A percentile compares a stretch with the other conserved stretches of the same genome.
phyloP scores from a whole-genome alignment of 2,888 invertebrate species.

The Tachina lurida region DNA sequence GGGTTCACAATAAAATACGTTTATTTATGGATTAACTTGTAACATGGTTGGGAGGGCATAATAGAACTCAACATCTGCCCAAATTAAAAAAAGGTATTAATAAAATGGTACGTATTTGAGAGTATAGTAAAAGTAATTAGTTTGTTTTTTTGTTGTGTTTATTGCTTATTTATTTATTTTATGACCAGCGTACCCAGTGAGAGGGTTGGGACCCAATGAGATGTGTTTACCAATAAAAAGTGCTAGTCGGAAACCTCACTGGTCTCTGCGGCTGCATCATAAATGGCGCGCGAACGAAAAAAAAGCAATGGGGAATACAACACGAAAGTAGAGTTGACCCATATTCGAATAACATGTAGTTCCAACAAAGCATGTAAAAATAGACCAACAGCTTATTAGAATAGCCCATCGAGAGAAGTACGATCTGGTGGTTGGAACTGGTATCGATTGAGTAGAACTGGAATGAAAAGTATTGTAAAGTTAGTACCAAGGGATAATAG shows the following conservation, averaged over 20 bases:
- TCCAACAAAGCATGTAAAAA: too few relatives aligned
- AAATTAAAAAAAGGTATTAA: not conserved
- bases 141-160: not conserved
- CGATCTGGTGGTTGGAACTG: too few relatives aligned
- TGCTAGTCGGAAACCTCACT: not conserved
- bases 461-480: too few relatives aligned
- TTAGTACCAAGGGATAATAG: too few relatives aligned
- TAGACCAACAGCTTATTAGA: too few relatives aligned
- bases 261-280: not conserved
- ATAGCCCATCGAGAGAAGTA: too few relatives aligned
- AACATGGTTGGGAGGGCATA: not conserved
- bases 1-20: too few relatives aligned
- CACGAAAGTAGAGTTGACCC: too few relatives aligned
- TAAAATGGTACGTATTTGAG: not conserved
- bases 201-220: slow-evolving; percentile 1
- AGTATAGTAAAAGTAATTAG: too few relatives aligned
- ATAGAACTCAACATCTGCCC: not conserved
- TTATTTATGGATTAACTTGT: not conserved
- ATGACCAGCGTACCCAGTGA: not conserved
- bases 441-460: too few relatives aligned
- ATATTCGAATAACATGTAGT: too few relatives aligned
- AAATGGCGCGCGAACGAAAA: not conserved
- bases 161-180: not conserved
- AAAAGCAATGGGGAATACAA: too few relatives aligned
- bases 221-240: not conserved